A percentile compares a stretch with the other conserved stretches of the same genome.
Evolutionary conservation across 1,140 invertebrate species (phyloP).

Genomic region (Plectrocnemia conspersa): DNA sequence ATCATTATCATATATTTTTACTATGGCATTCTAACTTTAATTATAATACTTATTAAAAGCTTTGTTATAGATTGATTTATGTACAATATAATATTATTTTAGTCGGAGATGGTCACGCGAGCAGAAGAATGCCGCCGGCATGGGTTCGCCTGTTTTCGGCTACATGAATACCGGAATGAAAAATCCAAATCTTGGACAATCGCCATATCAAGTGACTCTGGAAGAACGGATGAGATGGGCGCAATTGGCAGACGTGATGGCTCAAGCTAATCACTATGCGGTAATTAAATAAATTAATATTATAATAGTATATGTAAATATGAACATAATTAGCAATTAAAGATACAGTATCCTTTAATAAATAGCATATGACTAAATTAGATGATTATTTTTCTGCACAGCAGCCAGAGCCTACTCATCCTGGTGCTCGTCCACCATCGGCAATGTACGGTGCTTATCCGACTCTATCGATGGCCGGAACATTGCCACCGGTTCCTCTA

Average conservation of each 20-base stretch:
- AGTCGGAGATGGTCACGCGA: slow-evolving; percentile 83
- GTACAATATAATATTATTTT: slow-evolving; percentile 33
- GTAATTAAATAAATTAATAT: slow-evolving; percentile 49
- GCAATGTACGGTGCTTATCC: slow-evolving; percentile 75
- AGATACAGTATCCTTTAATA: too few relatives aligned
- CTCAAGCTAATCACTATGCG: slow-evolving; percentile 76
- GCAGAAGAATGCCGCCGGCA: slow-evolving; percentile 65
- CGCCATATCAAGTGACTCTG: slow-evolving; percentile 63
- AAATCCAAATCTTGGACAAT: slow-evolving; percentile 59
- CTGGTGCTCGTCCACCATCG: slow-evolving; percentile 72
- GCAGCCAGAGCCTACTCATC: slow-evolving; percentile 35
- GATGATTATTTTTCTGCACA: slow-evolving; percentile 28
- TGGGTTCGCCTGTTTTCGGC: slow-evolving; percentile 75
- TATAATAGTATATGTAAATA: too few relatives aligned
- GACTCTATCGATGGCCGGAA: slow-evolving; percentile 49
- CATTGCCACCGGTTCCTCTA: slow-evolving; percentile 66
- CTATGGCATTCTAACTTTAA: too few relatives aligned
- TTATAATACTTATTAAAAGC: too few relatives aligned
- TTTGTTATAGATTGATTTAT: too few relatives aligned
- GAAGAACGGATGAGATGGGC: slow-evolving; percentile 78
- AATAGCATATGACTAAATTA: too few relatives aligned
- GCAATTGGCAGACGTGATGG: slow-evolving; percentile 79
- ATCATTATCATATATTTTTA: too few relatives aligned
- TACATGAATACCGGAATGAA: slow-evolving; percentile 73
- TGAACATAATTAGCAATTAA: too few relatives aligned